Evolutionary conservation across 2,797 vertebrate species (phyloP), one percentile per base, ranked within the genome.

Genomic region (Tamandua tetradactyla): DNA sequence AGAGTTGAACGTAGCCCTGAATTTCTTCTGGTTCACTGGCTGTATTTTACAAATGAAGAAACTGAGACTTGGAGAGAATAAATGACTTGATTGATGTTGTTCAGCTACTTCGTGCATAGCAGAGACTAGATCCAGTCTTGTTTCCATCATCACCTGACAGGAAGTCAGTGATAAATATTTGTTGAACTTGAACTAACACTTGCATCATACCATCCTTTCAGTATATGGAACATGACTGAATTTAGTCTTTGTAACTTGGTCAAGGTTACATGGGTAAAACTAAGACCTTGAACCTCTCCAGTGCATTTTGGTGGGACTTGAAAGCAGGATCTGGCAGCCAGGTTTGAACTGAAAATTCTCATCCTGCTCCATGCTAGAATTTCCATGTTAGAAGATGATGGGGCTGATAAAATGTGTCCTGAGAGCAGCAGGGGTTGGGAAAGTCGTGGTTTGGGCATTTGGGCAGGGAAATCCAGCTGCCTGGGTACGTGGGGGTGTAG

Each of bases 21-120:
- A 35, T 89, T 89, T 88, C 71, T 59, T 59, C 20, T n/a, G 35
- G 57, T 44, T 88, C 12, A 11, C 7, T 14, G 47, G 10, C 35
- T 87, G 0, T 80, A 75, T 82, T 89, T 96, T 85, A 62, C 81
- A 83, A 62, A 69, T 59, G 57, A 86, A 57, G 40, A 92, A 66
- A 55, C 22, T 25, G 55, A 72, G 47, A 47, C 37, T 59, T 47
- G 23, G 37, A 44, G 30, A 71, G 64, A 62, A 84, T 64, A 40
- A 74, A 9, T 79, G 76, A 71, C 12, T 42, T n/a, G 22, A 18
- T 30, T 71, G 49, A 69, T 42, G 2, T 57, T 71, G 52, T n/a
- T 85, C 13, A 82, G 40, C 49, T 87, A 14, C 23, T 62, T 55
- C 74, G 27, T 17, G 30, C n/a, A 40, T 12, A 71, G 27, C 40